Evolutionary conservation across 2,888 invertebrate genomes (phyloP).

Genomic region (Blastobasis adustella): DNA sequence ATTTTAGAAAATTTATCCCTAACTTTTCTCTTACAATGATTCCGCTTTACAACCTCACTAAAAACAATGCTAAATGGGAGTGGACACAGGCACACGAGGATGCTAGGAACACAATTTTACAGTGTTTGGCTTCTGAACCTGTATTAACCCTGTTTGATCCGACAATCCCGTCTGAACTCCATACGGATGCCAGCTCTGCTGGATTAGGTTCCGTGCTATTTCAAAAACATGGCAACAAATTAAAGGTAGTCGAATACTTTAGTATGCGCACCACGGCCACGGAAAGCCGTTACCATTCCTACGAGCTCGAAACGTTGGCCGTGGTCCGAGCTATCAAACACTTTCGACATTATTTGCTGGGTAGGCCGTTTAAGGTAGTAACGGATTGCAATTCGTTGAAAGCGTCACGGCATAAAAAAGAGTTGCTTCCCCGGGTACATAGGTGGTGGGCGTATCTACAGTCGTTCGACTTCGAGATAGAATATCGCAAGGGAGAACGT

Average conservation of each 20-base stretch:
- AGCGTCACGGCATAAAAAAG: constrained; percentile 9
- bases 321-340: constrained; percentile 8
- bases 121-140: neutral
- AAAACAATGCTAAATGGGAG: neutral
- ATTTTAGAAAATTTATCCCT: constrained; percentile 11
- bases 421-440: constrained; percentile 9
- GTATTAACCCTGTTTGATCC: neutral
- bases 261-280: constrained; percentile 4
- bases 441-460: constrained; percentile 13
- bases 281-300: constrained; percentile 9
- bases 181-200: neutral
- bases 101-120: neutral
- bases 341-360: constrained; percentile 10
- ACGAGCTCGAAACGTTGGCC: constrained; percentile 11
- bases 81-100: neutral
- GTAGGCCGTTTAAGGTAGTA: constrained; percentile 6
- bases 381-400: constrained; percentile 8
- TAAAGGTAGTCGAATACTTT: constrained; percentile 1
- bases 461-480: constrained; percentile 11
- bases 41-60: constrained; percentile 3
- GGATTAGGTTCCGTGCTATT: neutral
- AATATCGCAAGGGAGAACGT: constrained; percentile 10
- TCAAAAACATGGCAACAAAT: neutral
- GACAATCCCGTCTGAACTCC: neutral
- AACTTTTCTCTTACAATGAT: constrained; percentile 2